Conservation (phyloP, 2,888 invertebrate genomes). For the Calameuta filiformis region DNA sequence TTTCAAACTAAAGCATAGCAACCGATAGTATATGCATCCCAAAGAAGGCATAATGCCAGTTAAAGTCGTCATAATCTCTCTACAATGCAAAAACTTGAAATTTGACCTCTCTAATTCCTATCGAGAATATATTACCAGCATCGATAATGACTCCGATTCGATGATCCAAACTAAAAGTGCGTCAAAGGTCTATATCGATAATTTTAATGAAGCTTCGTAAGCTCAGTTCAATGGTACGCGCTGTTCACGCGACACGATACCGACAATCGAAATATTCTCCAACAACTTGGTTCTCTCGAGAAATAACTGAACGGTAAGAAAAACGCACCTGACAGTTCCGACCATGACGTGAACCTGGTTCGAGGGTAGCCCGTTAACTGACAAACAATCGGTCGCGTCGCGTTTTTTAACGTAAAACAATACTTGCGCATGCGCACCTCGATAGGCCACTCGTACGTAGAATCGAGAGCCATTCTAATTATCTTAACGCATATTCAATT, state of each 20-base stretch:
- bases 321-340: constrained; percentile 47
- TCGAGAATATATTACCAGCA: neutral
- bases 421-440: constrained; percentile 36
- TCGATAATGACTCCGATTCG: neutral
- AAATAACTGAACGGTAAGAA: neutral
- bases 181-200: neutral
- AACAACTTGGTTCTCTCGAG: neutral
- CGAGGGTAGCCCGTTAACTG: constrained; percentile 50
- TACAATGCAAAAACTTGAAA: neutral
- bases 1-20: neutral
- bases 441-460: neutral
- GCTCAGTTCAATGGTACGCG: neutral
- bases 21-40: neutral
- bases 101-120: neutral
- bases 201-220: neutral
- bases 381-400: constrained; percentile 30
- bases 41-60: neutral
- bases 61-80: neutral
- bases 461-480: neutral
- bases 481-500: constrained; percentile 1
- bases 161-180: neutral
- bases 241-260: neutral
- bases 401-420: constrained; percentile 42
- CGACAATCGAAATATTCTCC: neutral
- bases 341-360: constrained; percentile 46